These are phyloP conservation scores for Prietella phreatophila DNA, from an alignment of 2,113 vertebrate genomes.

Conservation along the genomic window DNA sequence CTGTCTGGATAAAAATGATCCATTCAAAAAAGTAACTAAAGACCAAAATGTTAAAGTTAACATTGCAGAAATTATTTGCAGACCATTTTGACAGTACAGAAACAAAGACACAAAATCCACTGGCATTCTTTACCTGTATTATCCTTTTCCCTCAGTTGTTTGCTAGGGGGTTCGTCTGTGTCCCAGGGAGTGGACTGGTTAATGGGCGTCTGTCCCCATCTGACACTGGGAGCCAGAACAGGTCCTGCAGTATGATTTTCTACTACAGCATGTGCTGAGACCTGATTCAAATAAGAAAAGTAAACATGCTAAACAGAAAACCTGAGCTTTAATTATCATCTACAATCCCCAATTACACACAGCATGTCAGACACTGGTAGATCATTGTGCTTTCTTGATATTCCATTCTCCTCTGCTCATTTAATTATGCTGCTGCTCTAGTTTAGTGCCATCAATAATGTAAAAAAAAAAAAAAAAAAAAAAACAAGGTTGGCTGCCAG, in stretches of 20 bases:
- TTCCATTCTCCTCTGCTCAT: constrained; percentile 50
- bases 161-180: constrained; percentile 93
- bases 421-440: constrained; percentile 55
- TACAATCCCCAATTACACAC: constrained; percentile 37
- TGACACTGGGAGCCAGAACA: constrained; percentile 84
- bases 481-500: constrained; percentile 48
- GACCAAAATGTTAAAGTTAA: not conserved
- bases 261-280: constrained; percentile 86
- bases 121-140: constrained; percentile 77
- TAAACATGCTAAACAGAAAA: constrained; percentile 30
- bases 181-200: constrained; percentile 99
- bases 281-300: constrained; percentile 67
- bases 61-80: not conserved
- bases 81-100: not conserved
- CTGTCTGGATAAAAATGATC: not conserved
- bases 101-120: not conserved
- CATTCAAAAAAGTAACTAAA: not conserved
- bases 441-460: constrained; percentile 58
- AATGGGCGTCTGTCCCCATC: constrained; percentile 98
- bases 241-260: constrained; percentile 87
- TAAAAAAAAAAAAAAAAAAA: constrained; percentile 32
- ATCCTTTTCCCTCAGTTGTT: constrained; percentile 93
- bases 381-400: constrained; percentile 55
- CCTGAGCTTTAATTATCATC: constrained; percentile 47
- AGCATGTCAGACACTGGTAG: constrained; percentile 43